These are phyloP conservation scores for Montipora capitata DNA, from an alignment of 92 coral and sea anemone species.

Conservation along the genomic window DNA sequence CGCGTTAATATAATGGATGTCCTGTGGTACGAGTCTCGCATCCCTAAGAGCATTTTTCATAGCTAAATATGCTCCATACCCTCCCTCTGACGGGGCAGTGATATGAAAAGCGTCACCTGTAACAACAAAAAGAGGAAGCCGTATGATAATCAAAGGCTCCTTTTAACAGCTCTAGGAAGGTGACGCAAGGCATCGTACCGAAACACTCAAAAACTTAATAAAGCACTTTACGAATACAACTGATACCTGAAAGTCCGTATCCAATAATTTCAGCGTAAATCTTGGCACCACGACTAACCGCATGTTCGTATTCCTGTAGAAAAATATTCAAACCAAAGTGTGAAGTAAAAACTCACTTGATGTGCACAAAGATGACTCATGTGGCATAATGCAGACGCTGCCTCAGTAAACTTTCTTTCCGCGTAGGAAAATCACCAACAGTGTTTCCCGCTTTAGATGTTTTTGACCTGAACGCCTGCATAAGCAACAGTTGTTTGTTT, in stretches of 20 bases:
- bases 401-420: too few relatives aligned
- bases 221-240: neutral
- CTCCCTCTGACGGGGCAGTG: constrained; percentile 95
- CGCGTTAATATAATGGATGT: constrained; percentile 87
- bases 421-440: too few relatives aligned
- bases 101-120: constrained; percentile 96
- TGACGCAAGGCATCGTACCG: too few relatives aligned
- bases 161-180: too few relatives aligned
- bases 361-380: too few relatives aligned
- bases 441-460: too few relatives aligned
- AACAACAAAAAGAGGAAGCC: neutral
- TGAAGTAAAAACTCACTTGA: too few relatives aligned
- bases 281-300: constrained; percentile 77
- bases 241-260: constrained; percentile 90
- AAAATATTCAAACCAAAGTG: neutral
- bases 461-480: too few relatives aligned
- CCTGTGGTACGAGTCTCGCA: constrained; percentile 77
- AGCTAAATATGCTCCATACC: constrained; percentile 90
- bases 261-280: constrained; percentile 93
- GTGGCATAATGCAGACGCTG: too few relatives aligned
- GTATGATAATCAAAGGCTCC: too few relatives aligned
- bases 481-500: too few relatives aligned
- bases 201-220: neutral
- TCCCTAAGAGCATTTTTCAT: constrained; percentile 92
- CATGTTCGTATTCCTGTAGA: constrained; percentile 82